Base-by-base conservation (phyloP, 2,888 invertebrate genomes). In the Cataglyphis livida region DNA sequence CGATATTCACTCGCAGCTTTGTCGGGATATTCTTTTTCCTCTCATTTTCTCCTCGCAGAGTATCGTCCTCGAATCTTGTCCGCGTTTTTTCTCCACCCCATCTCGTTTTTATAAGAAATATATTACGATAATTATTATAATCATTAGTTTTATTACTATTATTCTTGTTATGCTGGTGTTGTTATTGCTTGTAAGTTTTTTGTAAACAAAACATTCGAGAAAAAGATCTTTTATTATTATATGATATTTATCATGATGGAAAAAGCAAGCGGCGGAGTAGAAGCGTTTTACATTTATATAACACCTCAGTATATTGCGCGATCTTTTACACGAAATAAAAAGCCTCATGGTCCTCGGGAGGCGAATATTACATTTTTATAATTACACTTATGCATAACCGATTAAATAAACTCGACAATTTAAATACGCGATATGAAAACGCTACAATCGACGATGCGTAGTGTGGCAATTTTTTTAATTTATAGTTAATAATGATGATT, bases 121-220 rank as follows among this genome's bases (percentile, higher is more conserved):
- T 28, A 65, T 44, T 44, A 25, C 44, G 28, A 51, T 68, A 32
- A 68, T 68, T 35, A 68, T 73, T 32, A 28, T 76, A 28, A n/a
- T 38, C 15, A 25, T 35, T 18, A 66, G 7, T 54, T 76, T 38
- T 7, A 38, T 75, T 61, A 28, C 2, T 35, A 70, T 70, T 66
- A 68, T 38, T 38, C 12, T 25, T 51, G n/a, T 10, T 12, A n/a
- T 10, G 10, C 15, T 28, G 35, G 1, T 38, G 15, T 41, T 32
- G 21, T 76, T 28, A 76, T 21, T 48, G 15, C 7, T 21, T 9
- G 28, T 28, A 28, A 1, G 28, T 41, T 57, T 15, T 21, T 21
- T 21, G 4, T 38, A 15, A 28, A 9, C 10, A 64, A 41, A n/a
- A 21, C 25, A 3, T 1, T 18, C 1, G 35, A 9, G 9, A 2